Evolutionary conservation across 2,113 vertebrate genomes (phyloP), one percentile per base, ranked within the genome.

Genomic region (Melanocharis versteri): DNA sequence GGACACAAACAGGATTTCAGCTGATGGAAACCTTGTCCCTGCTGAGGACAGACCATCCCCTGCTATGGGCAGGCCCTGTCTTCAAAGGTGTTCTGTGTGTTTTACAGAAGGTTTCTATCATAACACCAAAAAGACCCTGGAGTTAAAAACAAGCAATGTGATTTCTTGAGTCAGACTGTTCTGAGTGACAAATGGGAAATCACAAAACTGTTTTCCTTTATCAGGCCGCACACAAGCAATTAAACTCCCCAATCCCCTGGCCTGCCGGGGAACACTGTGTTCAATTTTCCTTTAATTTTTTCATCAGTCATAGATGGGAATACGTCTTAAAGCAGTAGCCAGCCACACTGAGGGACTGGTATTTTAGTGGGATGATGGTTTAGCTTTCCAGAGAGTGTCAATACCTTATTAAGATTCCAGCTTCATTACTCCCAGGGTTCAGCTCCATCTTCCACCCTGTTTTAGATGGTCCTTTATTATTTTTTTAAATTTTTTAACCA

Each of bases 181-280:
- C 30, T 57, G 76, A 91, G 93, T 87, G 70, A 76, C 68, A 93
- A 91, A 87, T 70, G 13, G 93, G 69, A 83, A 91, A 93, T 71
- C 77, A 93, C 30, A 87, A 69, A 71, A 48, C 33, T 33, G 44
- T 7, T 89, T 60, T 80, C 33, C 58, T 60, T 90, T 57, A 73
- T 57, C 57, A 83, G 90, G 77, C 28, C 93, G 61, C 21, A 50
- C 44, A 35, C 26, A 82, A 60, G 40, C 64, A 86, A 79, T 84
- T 89, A 62, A 92, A 51, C 15, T 53, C 75, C 48, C 15, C 33
- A 40, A 11, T 60, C 44, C 39, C 75, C 83, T 45, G 87, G 28
- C 80, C 60, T 92, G 51, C 78, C 89, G 58, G 58, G 66, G 56
- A 94, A 89, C 37, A 7, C 28, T 6, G 2, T 47, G 60, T 68